Percentiles rank a stretch among this genome's conserved stretches.
These are phyloP conservation scores for Seira sanloemensis DNA, from an alignment of 2,888 invertebrate genomes.

Conservation along the genomic window DNA sequence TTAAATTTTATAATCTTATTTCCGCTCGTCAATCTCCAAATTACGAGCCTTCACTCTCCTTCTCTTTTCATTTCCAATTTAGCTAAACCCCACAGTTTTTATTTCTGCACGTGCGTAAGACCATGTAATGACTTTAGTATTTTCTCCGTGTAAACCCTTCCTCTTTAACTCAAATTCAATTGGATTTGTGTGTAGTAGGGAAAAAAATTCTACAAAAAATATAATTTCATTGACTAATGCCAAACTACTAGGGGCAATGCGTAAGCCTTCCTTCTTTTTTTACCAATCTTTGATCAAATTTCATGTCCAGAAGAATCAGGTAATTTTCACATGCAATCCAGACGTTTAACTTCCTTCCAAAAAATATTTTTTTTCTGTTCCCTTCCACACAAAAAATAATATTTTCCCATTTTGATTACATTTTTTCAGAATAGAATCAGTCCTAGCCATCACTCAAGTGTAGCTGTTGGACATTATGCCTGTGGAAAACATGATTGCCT, in stretches of 20 bases:
- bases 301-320: neutral
- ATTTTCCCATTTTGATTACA: neutral
- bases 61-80: no score
- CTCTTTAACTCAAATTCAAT: no score
- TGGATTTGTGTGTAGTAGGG: no score
- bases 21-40: slow-evolving; percentile 32
- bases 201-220: no score
- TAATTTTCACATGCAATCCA: neutral
- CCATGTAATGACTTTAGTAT: neutral
- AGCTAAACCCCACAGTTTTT: no score
- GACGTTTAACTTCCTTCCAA: neutral
- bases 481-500: slow-evolving; percentile 19
- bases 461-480: slow-evolving; percentile 26
- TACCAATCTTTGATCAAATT: neutral
- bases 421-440: neutral
- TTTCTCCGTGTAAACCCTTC: no score
- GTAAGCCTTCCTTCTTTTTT: neutral
- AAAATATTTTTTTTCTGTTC: neutral
- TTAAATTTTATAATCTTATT: slow-evolving; percentile 33
- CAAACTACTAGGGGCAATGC: neutral
- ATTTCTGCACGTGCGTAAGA: neutral
- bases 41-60: neutral
- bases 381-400: neutral
- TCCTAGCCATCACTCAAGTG: neutral
- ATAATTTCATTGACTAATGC: slow-evolving; percentile 4